Conservation (phyloP, 2,797 vertebrate genomes). For the Sardinella longiceps region DNA sequence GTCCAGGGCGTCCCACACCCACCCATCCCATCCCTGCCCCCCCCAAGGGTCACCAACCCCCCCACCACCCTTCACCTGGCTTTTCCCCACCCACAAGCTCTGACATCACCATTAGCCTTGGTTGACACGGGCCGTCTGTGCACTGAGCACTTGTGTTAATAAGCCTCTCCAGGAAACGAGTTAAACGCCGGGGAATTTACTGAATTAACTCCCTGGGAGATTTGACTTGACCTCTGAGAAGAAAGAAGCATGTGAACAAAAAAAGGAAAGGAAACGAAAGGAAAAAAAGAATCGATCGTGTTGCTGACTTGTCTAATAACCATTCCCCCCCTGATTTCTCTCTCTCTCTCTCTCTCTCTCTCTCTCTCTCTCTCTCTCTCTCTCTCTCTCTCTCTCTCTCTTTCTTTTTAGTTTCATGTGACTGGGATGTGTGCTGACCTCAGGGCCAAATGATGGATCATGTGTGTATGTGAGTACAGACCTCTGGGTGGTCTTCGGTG, state of each 20-base stretch:
- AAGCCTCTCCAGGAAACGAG: not conserved
- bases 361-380: too few species aligned
- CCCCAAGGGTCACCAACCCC: not conserved
- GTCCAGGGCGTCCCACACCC: too few species aligned
- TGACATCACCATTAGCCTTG: not conserved
- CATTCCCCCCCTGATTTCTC: not conserved
- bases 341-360: too few species aligned
- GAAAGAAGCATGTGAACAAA: not conserved
- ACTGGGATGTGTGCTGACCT: not conserved
- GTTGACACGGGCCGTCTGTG: not conserved
- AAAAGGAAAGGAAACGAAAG: not conserved
- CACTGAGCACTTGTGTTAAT: not conserved
- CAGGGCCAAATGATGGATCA: not conserved
- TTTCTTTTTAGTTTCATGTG: too few species aligned
- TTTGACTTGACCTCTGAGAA: not conserved
- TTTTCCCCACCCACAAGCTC: not conserved
- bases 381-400: too few species aligned
- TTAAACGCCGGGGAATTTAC: not conserved
- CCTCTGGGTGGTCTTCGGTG: not conserved
- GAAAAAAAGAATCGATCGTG: conserved; percentile 8
- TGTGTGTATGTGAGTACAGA: conserved; percentile 1
- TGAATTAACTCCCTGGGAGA: not conserved
- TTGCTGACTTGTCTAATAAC: not conserved
- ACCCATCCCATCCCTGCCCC: too few species aligned
- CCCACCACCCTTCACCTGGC: not conserved